Evolutionary conservation across 2,888 invertebrate genomes (phyloP), one percentile per base, ranked within the genome.

Genomic region (Drosophila cracens): DNA sequence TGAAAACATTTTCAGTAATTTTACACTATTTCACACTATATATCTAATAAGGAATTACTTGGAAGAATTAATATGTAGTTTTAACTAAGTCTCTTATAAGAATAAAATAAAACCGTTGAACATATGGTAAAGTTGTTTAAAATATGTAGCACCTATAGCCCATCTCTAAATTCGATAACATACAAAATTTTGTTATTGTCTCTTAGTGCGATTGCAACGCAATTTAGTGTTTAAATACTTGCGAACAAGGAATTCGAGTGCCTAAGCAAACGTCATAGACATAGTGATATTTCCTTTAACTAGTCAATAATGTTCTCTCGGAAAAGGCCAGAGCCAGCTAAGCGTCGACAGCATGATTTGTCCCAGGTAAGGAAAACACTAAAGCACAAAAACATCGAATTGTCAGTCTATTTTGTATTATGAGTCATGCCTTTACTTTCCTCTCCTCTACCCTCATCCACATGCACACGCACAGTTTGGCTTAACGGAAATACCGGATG

Each of bases 401-500:
- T 61, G 46, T 8, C 4, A 48, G 57, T 74, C 74, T 83, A 86
- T 78, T 81, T 85, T 75, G 67, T 71, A 52, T 46, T 70, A 82
- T 85, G 82, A 81, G 43, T 87, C 83, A 82, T 80, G 49, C 54
- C 13, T 69, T 62, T 67, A 29, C 36, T 64, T 21, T 46, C 8
- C 8, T 16, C 46, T 46, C 16, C 25, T 25, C 16, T 46, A 25
- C 25, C 46, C 43, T 46, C 34, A 36, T 57, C 36, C 48, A 54
- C 25, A 13, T n/a, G 49, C n/a, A 29, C 49, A 33, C 58, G 11
- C 8, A 34, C 10, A 97, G 97, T 96, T 95, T 94, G 97, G 97
- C 5, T 94, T 97, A 62, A 95, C 97, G 86, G 96, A 97, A 91
- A 94, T 97, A 70, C 95, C 96, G 31, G 94, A 95, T 83, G 93